Evolutionary conservation across 2,888 invertebrate genomes (phyloP).

Genomic region (Hydriomena furcata): DNA sequence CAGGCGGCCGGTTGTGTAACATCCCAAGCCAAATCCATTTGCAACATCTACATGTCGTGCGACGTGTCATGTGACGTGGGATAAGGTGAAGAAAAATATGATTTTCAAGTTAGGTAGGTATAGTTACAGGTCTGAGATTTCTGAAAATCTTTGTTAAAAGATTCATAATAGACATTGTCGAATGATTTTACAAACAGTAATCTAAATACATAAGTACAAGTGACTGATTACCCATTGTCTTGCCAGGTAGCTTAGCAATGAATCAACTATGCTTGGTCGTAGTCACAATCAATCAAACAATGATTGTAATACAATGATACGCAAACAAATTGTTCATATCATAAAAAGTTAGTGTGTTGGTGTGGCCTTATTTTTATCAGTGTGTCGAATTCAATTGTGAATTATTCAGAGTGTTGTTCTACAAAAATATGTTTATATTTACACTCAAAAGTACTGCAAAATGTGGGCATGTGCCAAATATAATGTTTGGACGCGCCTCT

Average conservation of each 20-base stretch:
- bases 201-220: slow-evolving; percentile 13
- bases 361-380: slow-evolving; percentile 9
- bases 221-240: slow-evolving; percentile 31
- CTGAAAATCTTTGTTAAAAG: not conserved
- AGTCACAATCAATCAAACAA: slow-evolving; percentile 26
- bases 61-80: too few species aligned
- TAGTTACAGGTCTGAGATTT: too few species aligned
- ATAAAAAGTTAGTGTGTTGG: slow-evolving; percentile 14
- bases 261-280: slow-evolving; percentile 26
- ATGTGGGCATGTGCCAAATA: too few species aligned
- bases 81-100: too few species aligned
- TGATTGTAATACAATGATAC: slow-evolving; percentile 29
- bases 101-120: too few species aligned
- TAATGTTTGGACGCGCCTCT: too few species aligned
- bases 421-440: too few species aligned
- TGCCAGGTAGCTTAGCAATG: slow-evolving; percentile 26
- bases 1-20: too few species aligned
- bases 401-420: too few species aligned
- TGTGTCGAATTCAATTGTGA: not conserved
- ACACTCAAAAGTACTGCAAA: too few species aligned
- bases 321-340: slow-evolving; percentile 25
- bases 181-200: slow-evolving; percentile 13
- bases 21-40: too few species aligned
- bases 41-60: too few species aligned
- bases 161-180: not conserved